Percentiles rank a stretch among this genome's conserved stretches.
Conservation (phyloP, 2,797 vertebrate species). For the Oreortyx pictus region DNA sequence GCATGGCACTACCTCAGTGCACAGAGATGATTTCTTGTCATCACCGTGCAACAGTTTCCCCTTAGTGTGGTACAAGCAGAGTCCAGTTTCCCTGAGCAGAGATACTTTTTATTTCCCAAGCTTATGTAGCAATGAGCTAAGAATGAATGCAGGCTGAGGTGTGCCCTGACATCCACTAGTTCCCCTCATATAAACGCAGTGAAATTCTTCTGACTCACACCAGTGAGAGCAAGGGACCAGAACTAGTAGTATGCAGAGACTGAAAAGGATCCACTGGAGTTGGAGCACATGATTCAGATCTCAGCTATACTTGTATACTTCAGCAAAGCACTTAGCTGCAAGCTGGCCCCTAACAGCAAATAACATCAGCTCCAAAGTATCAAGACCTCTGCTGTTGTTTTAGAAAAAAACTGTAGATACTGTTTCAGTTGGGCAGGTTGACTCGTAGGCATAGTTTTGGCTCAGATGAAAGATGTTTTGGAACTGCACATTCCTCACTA, state of each 20-base stretch:
- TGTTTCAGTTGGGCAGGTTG: background rate
- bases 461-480: background rate
- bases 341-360: background rate
- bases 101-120: background rate
- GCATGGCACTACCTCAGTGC: background rate
- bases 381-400: background rate
- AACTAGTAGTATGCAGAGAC: rapidly evolving
- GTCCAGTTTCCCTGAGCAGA: background rate
- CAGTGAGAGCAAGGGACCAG: background rate
- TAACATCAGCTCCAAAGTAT: background rate
- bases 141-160: background rate
- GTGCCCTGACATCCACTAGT: background rate
- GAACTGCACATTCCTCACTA: background rate
- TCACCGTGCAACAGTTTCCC: background rate
- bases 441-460: background rate
- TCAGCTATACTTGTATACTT: rapidly evolving
- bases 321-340: background rate
- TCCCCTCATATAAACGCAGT: background rate
- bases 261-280: background rate
- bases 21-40: background rate
- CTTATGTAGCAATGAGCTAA: background rate
- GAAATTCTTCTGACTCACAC: background rate
- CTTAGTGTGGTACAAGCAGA: background rate
- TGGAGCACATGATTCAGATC: background rate
- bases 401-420: background rate